Conservation (phyloP, 2,888 invertebrate genomes). For the Xestia c-nigrum region DNA sequence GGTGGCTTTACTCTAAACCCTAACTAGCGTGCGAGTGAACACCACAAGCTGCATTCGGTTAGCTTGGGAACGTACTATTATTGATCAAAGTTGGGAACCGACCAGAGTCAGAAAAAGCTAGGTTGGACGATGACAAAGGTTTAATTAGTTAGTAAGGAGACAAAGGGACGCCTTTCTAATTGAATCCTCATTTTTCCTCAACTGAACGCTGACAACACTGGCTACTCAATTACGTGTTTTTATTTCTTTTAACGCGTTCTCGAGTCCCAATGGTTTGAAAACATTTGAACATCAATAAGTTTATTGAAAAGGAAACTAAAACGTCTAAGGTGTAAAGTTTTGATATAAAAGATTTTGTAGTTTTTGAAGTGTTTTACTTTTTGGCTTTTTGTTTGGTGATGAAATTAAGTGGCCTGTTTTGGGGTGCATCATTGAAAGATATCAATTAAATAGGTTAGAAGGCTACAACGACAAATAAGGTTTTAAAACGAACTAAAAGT, state of each 20-base stretch:
- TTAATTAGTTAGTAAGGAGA: background rate
- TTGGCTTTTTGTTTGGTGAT: background rate
- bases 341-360: background rate
- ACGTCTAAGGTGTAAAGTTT: slow-evolving; percentile 5
- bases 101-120: background rate
- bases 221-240: slow-evolving; percentile 68
- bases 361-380: slow-evolving; percentile 2
- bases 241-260: slow-evolving; percentile 68
- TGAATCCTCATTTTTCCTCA: background rate
- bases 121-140: background rate
- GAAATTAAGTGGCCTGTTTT: background rate
- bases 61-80: background rate
- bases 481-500: background rate
- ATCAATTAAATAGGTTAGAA: too few species aligned
- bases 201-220: slow-evolving; percentile 21
- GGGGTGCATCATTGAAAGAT: background rate
- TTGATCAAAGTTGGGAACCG: too few species aligned
- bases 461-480: background rate
- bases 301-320: slow-evolving; percentile 34
- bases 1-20: too few species aligned
- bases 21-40: too few species aligned
- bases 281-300: slow-evolving; percentile 60
- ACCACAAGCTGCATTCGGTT: background rate
- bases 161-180: background rate
- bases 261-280: slow-evolving; percentile 60